Base-by-base conservation (phyloP, 2,113 vertebrate species). In the Toxotes chatareus region DNA sequence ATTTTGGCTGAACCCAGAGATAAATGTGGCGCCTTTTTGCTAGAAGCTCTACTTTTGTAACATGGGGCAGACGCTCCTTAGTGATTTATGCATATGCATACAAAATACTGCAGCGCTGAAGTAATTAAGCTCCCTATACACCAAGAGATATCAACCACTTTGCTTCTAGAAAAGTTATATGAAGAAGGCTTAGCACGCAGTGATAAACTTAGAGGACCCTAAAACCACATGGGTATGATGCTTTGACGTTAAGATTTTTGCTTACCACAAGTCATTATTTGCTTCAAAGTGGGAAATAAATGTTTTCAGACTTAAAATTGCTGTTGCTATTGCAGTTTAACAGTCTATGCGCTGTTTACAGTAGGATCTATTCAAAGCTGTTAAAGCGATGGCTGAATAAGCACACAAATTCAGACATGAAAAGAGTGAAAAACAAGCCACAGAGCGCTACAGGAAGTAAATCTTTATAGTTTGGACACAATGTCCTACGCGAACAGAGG, bases 11-110 rank as follows among this genome's bases (percentile, higher is more conserved):
- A 86, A 70, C 68, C 56, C 21, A 32, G 19, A 74, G 67, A 75
- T 73, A 71, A 77, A 81, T 75, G 67, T 59, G 69, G n/a, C 19
- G 53, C 57, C 53, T 67, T 85, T 91, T 55, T 76, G 73, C 79
- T 80, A 74, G 69, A 67, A 49, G 74, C 49, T 74, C 14, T 61
- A 56, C 47, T 79, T 87, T 87, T 66, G 66, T 36, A 86, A 87
- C 76, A 68, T 11, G 67, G 64, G 46, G 59, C 70, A 78, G 60
- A 40, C 53, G 73, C 64, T 63, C 17, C 73, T 81, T 49, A 21
- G 56, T 64, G 69, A 89, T 76, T 65, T 61, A 83, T 75, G 47
- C 46, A 81, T 69, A 77, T 60, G 40, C 46, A 75, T 42, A 57
- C 27, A 68, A 64, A 85, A 81, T 56, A 70, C 67, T 69, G 68